phyloP scores from a whole-genome alignment of 1,140 invertebrate species.

The Formica exsecta region DNA sequence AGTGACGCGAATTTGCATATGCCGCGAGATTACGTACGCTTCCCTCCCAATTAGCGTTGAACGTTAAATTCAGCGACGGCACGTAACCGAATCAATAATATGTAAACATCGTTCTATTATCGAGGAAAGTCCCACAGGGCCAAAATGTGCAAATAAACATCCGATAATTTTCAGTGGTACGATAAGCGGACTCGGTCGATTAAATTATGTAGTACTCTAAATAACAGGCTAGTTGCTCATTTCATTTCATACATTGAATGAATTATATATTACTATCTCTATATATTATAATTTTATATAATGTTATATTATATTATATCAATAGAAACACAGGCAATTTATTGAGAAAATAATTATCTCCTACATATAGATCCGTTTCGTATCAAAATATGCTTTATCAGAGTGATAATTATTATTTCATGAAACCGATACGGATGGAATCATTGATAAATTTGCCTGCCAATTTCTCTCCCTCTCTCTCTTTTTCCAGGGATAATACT shows the following conservation, averaged over 20 bases:
- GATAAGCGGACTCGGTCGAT: slow-evolving; percentile 14
- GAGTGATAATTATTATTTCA: slow-evolving; percentile 16
- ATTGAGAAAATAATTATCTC: neutral
- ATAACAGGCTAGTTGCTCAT: neutral
- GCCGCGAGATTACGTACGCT: slow-evolving; percentile 51
- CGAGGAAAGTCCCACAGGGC: neutral
- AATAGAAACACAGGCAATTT: neutral
- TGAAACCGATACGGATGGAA: neutral
- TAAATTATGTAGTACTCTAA: neutral
- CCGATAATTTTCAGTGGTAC: slow-evolving; percentile 9
- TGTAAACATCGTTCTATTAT: slow-evolving; percentile 53
- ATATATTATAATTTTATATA: neutral
- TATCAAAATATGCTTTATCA: neutral
- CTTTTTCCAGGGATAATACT: neutral
- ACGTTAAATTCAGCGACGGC: slow-evolving; percentile 52
- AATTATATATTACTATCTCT: too few species aligned
- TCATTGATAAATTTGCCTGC: slow-evolving; percentile 35
- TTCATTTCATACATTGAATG: neutral
- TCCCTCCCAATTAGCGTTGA: slow-evolving; percentile 56
- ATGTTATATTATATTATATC: slow-evolving; percentile 6
- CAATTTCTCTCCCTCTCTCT: too few species aligned
- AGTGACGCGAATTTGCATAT: slow-evolving; percentile 52
- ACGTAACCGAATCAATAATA: slow-evolving; percentile 59
- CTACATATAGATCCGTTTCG: neutral
- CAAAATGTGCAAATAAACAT: slow-evolving; percentile 24